These are phyloP conservation scores for Gymnocephalus cernua DNA, from an alignment of 2,113 vertebrate species.

Conservation along the genomic window DNA sequence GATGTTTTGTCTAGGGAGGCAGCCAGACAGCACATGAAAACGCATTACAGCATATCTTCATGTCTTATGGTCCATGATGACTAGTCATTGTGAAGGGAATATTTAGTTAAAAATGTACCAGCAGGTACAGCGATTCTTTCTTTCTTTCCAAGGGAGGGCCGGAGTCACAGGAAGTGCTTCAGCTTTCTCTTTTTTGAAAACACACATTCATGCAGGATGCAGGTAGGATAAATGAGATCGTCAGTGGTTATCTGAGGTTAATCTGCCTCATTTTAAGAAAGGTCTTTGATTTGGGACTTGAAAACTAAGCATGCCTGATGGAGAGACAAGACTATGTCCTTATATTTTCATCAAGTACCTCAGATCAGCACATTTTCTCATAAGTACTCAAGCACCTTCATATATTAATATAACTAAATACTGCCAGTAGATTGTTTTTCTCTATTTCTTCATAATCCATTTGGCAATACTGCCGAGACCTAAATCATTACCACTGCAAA, in stretches of 20 bases:
- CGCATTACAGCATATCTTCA: constrained; percentile 46
- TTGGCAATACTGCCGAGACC: not conserved
- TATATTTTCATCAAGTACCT: constrained; percentile 30
- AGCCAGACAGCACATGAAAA: constrained; percentile 51
- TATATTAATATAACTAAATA: constrained; percentile 10
- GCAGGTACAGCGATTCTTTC: not conserved
- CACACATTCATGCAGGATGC: constrained; percentile 5
- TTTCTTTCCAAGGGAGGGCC: not conserved
- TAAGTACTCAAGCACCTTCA: not conserved
- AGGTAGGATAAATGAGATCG: constrained; percentile 48
- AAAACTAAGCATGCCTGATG: constrained; percentile 41
- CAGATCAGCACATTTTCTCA: constrained; percentile 34
- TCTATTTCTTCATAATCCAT: not conserved
- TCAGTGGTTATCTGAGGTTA: constrained; percentile 64
- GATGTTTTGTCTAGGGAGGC: constrained; percentile 47
- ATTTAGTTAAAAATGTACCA: constrained; percentile 36
- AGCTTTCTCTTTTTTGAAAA: constrained; percentile 16
- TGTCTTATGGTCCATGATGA: constrained; percentile 24
- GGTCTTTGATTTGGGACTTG: constrained; percentile 46
- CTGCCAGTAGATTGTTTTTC: not conserved
- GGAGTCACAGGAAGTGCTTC: constrained; percentile 28
- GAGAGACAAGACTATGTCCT: constrained; percentile 26
- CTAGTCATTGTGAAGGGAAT: constrained; percentile 34
- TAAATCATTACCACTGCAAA: constrained; percentile 30
- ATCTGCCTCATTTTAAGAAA: constrained; percentile 44